These are phyloP conservation scores for Paramacrobiotus metropolitanus DNA, from an alignment of 1,140 invertebrate genomes.

Conservation along the genomic window DNA sequence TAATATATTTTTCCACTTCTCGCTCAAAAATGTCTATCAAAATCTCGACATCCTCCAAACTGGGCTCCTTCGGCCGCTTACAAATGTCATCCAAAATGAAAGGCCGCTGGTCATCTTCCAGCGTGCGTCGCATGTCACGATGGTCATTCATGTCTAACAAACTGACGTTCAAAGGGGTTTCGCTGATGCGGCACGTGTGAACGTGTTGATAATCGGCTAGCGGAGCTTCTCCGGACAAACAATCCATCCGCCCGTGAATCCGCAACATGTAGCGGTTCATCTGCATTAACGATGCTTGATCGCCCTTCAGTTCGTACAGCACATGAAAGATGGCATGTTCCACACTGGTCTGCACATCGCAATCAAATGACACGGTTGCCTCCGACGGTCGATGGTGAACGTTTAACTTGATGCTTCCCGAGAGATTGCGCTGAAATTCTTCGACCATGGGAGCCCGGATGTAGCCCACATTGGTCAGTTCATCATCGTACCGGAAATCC, in stretches of 20 bases:
- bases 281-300: neutral
- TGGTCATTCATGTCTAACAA: neutral
- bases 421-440: neutral
- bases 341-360: constrained; percentile 1
- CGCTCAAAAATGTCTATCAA: constrained; percentile 1
- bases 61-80: neutral
- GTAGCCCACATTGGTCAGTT: neutral
- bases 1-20: neutral
- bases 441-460: neutral
- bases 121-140: neutral
- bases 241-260: neutral
- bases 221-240: neutral
- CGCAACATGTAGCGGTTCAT: constrained; percentile 2
- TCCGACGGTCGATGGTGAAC: neutral
- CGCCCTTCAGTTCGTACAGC: neutral
- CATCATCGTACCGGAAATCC: neutral
- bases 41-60: neutral
- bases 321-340: neutral
- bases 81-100: neutral
- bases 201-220: neutral
- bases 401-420: neutral
- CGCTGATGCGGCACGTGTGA: neutral
- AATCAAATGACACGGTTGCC: neutral
- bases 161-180: neutral
- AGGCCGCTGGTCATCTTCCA: constrained; percentile 2